A percentile compares a stretch with the other conserved stretches of the same genome.
phyloP scores from a whole-genome alignment of 2,888 invertebrate species.

The Pedicia rivosa region DNA sequence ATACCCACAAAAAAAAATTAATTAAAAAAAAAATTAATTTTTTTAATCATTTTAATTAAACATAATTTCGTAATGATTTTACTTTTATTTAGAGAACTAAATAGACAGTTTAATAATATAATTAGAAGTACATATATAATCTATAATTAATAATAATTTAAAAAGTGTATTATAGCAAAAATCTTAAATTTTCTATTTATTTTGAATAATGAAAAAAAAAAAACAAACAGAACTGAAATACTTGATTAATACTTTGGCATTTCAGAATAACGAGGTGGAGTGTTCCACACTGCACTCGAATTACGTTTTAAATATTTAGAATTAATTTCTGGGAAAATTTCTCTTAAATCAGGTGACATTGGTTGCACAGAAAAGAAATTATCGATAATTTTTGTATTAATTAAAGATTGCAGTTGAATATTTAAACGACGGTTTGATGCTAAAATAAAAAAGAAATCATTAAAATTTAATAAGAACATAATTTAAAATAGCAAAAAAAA shows the following conservation, averaged over 20 bases:
- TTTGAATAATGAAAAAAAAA: neutral
- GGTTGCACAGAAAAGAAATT: conserved; percentile 43
- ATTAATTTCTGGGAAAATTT: conserved; percentile 52
- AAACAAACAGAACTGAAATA: neutral
- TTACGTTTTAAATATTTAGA: conserved; percentile 46
- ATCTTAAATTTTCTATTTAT: no score
- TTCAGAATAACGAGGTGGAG: conserved; percentile 46
- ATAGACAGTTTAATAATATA: no score
- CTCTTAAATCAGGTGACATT: conserved; percentile 45
- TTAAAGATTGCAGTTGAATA: conserved; percentile 32
- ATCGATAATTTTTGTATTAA: conserved; percentile 33
- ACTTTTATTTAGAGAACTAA: no score
- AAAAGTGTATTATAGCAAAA: no score
- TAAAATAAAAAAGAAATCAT: conserved; percentile 17
- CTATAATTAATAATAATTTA: no score
- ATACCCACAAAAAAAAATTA: no score
- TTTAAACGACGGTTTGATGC: conserved; percentile 31
- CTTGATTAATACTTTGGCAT: conserved; percentile 28
- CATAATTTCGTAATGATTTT: no score
- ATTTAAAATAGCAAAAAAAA: conserved; percentile 10
- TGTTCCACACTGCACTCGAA: conserved; percentile 60
- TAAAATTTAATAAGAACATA: neutral
- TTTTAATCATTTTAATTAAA: no score
- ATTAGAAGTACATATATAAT: no score
- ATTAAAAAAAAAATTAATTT: no score